Base-by-base conservation (phyloP, 1,140 invertebrate genomes). In the Sycophaga agraensis region DNA sequence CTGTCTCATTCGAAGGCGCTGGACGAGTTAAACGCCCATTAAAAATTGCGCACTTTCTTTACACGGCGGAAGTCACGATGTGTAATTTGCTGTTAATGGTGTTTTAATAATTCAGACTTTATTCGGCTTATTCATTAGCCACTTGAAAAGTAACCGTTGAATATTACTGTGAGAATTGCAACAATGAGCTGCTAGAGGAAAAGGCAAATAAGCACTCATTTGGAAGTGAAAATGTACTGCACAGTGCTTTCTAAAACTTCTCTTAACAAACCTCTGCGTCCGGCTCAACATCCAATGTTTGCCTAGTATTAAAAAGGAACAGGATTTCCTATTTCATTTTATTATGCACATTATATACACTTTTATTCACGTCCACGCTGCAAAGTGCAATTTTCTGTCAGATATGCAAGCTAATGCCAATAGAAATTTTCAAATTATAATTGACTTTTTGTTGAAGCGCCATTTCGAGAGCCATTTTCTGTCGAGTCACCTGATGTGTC, bases 391-490 rank as follows among this genome's bases (percentile, higher is more conserved):
- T n/a, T 35, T 48, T 54, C 12, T 7, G n/a, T 31, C 14, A 24
- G 39, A 54, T 24, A 43, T 4, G 12, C 1, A 22, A 19, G 35
- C 17, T 50, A 50, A 50, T 34, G 14, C 12, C 39, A 11, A n/a
- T n/a, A 57, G 31, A 24, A 34, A 42, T 59, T 50, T 17, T 31
- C 11, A 50, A 31, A 59, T 59, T 50, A 53, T 26, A 53, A 53
- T 45, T 46, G 21, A 53, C 49, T 53, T 60, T 53, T 53, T 46
- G n/a, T n/a, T n/a, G n/a, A n/a, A n/a, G n/a, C n/a, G n/a, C n/a
- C 21, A 4, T 39, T 43, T 51, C 51, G 53, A 51, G 1, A 9
- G 21, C 35, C 50, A 53, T 28, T 53, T 40, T 34, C 11, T 35
- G 40, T 31, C 37, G 31, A 53, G 57, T 50, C 57, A 49, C 31